phyloP scores from a whole-genome alignment of 2,113 vertebrate genomes.

The Holacanthus passer region DNA sequence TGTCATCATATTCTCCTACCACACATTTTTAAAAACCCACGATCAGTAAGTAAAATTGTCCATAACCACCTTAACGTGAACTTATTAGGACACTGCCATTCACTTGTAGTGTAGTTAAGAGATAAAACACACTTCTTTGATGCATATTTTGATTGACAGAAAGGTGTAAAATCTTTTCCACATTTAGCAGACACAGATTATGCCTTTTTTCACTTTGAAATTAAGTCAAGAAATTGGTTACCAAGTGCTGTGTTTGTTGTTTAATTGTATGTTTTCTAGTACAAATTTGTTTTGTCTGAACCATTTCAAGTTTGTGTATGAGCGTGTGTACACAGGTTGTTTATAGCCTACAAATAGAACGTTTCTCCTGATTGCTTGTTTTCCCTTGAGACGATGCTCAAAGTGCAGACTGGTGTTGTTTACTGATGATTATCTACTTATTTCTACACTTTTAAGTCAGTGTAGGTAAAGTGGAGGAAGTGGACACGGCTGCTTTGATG shows the following conservation, averaged over 20 bases:
- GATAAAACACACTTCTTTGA: conserved; percentile 50
- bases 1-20: conserved; percentile 75
- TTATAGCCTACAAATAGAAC: conserved; percentile 47
- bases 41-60: conserved; percentile 58
- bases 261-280: conserved; percentile 55
- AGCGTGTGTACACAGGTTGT: conserved; percentile 54
- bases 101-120: conserved; percentile 61
- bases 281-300: conserved; percentile 47
- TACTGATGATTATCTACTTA: conserved; percentile 32
- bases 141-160: conserved; percentile 26
- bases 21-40: conserved; percentile 54
- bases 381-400: conserved; percentile 31
- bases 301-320: conserved; percentile 60
- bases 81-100: conserved; percentile 68
- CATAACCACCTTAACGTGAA: conserved; percentile 45
- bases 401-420: conserved; percentile 32
- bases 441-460: conserved; percentile 12
- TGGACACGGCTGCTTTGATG: background rate
- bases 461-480: conserved; percentile 8
- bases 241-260: conserved; percentile 56
- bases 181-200: conserved; percentile 44
- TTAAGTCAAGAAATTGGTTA: conserved; percentile 39
- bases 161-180: conserved; percentile 40
- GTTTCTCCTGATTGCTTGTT: conserved; percentile 27
- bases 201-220: conserved; percentile 48